These are phyloP conservation scores for Platynereis dumerilii DNA, from an alignment of 2,888 invertebrate species.

Conservation along the genomic window DNA sequence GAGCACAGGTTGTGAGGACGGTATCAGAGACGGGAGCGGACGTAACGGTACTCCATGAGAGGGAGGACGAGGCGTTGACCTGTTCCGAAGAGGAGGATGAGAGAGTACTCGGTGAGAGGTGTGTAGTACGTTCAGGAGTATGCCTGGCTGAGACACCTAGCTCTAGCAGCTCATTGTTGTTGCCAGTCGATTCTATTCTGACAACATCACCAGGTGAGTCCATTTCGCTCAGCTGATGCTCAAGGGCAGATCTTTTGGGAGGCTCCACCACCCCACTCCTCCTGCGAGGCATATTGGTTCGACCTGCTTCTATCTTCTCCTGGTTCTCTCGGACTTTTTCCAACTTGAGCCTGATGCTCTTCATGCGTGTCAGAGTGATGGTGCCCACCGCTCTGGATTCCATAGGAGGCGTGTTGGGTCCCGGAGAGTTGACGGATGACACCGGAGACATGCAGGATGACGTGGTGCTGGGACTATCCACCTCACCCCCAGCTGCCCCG, in stretches of 20 bases:
- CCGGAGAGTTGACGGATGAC: not conserved
- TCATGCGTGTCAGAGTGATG: constrained; percentile 16
- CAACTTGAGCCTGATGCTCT: constrained; percentile 24
- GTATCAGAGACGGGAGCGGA: constrained; percentile 5
- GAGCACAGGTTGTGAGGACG: constrained; percentile 8
- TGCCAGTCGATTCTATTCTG: no score
- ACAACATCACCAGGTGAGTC: not conserved
- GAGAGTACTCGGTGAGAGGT: not conserved
- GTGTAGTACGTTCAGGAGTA: not conserved
- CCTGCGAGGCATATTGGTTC: constrained; percentile 1
- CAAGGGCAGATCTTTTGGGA: not conserved
- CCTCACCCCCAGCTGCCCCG: no score
- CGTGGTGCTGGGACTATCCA: constrained; percentile 7
- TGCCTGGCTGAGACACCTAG: no score
- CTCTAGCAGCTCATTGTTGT: no score
- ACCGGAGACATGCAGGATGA: constrained; percentile 18
- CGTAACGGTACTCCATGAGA: constrained; percentile 1
- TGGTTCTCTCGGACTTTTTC: constrained; percentile 24
- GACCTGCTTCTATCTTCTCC: constrained; percentile 18
- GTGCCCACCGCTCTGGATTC: constrained; percentile 10
- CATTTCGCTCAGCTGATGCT: not conserved
- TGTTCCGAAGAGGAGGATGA: constrained; percentile 3
- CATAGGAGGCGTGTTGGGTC: not conserved
- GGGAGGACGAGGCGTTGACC: not conserved
- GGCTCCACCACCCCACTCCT: constrained; percentile 3